Conservation (phyloP, 2,113 vertebrate species). For the Pomatostomus ruficeps region DNA sequence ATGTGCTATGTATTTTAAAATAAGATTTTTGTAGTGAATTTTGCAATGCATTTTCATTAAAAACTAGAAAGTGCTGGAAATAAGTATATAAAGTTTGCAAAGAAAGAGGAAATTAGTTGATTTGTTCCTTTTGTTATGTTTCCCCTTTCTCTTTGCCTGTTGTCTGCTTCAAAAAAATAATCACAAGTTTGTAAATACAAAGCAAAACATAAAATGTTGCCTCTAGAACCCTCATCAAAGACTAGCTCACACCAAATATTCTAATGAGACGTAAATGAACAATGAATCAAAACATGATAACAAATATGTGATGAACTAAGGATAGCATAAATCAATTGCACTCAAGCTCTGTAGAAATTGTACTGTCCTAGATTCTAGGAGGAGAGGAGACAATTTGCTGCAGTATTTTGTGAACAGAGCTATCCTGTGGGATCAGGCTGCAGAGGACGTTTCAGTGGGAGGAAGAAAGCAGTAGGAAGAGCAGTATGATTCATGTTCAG, state of each 20-base stretch:
- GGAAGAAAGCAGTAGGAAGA: constrained; percentile 72
- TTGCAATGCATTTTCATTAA: not conserved
- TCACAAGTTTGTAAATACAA: constrained; percentile 16
- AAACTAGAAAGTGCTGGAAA: not conserved
- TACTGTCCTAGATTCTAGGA: constrained; percentile 27
- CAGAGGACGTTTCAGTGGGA: constrained; percentile 77
- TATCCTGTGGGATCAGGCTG: constrained; percentile 72
- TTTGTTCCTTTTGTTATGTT: not conserved
- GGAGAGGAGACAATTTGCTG: constrained; percentile 62
- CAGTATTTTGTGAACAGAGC: constrained; percentile 67
- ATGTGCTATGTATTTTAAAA: not conserved
- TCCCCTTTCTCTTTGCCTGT: not conserved
- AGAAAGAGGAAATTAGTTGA: not conserved
- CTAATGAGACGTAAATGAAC: constrained; percentile 64
- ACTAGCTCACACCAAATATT: constrained; percentile 44
- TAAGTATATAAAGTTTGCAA: not conserved
- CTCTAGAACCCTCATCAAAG: constrained; percentile 52
- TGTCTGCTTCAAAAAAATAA: constrained; percentile 25
- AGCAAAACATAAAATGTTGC: constrained; percentile 56
- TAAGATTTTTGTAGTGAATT: not conserved
- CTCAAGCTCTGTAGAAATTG: constrained; percentile 54
- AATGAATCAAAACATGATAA: constrained; percentile 57
- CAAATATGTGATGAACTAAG: constrained; percentile 60
- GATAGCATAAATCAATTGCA: constrained; percentile 54
- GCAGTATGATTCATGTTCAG: constrained; percentile 84